A percentile compares a stretch with the other conserved stretches of the same genome.
Evolutionary conservation across 2,113 vertebrate genomes (phyloP).

Genomic region (Noctilio leporinus): DNA sequence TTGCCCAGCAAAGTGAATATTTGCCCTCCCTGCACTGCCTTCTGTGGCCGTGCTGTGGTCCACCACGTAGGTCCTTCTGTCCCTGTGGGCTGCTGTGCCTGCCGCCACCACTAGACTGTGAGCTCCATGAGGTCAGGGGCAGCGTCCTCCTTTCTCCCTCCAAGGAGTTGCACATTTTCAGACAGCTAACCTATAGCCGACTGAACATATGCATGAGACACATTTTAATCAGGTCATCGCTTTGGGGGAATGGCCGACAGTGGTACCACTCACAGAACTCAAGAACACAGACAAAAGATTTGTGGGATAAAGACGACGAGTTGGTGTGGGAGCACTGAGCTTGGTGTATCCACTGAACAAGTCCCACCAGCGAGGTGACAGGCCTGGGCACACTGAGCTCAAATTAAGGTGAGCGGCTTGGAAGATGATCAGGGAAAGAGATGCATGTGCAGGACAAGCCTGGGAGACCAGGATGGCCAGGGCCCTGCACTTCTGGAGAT

Average conservation of each 20-base stretch:
- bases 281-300: too few relatives aligned
- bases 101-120: conserved; percentile 14
- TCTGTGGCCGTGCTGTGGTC: not conserved
- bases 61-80: too few relatives aligned
- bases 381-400: too few relatives aligned
- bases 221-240: not conserved
- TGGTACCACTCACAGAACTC: not conserved
- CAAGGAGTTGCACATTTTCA: not conserved
- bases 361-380: not conserved
- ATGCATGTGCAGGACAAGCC: fast-evolving
- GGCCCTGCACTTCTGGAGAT: not conserved
- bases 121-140: too few relatives aligned
- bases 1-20: fast-evolving
- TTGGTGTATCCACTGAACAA: not conserved
- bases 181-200: not conserved
- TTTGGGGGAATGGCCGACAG: not conserved
- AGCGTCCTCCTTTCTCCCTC: not conserved
- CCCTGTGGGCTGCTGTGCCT: fast-evolving
- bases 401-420: not conserved
- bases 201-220: not conserved
- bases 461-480: not conserved
- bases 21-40: not conserved
- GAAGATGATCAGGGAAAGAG: not conserved
- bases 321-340: not conserved
- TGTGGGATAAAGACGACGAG: too few relatives aligned